A percentile compares a stretch with the other conserved stretches of the same genome.
These are phyloP conservation scores for Synanthedon tipuliformis DNA, from an alignment of 2,888 invertebrate species.

Conservation along the genomic window DNA sequence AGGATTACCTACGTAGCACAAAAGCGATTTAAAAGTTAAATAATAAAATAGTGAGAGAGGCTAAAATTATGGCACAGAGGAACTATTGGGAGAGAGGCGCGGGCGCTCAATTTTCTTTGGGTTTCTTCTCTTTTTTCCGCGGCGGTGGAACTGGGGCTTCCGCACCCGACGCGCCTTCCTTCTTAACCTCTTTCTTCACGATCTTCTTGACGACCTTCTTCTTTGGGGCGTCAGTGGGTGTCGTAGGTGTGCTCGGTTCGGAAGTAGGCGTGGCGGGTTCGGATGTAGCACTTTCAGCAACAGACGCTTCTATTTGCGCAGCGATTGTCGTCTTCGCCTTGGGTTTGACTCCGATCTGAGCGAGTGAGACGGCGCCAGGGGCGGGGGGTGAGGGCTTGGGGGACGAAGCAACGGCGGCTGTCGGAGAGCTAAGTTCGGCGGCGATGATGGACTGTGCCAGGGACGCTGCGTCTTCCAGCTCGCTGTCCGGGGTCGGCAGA, in stretches of 20 bases:
- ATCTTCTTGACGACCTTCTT: conserved; percentile 45
- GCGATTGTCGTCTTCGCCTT: conserved; percentile 46
- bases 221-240: conserved; percentile 32
- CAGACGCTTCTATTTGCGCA: conserved; percentile 52
- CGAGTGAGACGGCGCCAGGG: conserved; percentile 52
- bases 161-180: conserved; percentile 40
- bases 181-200: conserved; percentile 49
- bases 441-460: conserved; percentile 63
- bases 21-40: conserved; percentile 29
- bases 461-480: conserved; percentile 59
- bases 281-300: conserved; percentile 24
- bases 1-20: conserved; percentile 45
- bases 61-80: conserved; percentile 64
- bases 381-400: conserved; percentile 54
- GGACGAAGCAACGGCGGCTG: conserved; percentile 33
- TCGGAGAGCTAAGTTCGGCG: conserved; percentile 47
- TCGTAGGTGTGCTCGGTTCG: conserved; percentile 6
- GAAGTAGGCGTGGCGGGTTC: conserved; percentile 9
- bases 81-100: conserved; percentile 38
- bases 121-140: conserved; percentile 68
- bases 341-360: conserved; percentile 57
- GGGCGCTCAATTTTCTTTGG: conserved; percentile 61
- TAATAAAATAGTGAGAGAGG: conserved; percentile 33
- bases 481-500: conserved; percentile 62
- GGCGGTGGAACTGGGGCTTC: conserved; percentile 66